A percentile compares a stretch with the other conserved stretches of the same genome.
phyloP scores from a whole-genome alignment of 2,113 vertebrate genomes.

The Phrynosoma platyrhinos region DNA sequence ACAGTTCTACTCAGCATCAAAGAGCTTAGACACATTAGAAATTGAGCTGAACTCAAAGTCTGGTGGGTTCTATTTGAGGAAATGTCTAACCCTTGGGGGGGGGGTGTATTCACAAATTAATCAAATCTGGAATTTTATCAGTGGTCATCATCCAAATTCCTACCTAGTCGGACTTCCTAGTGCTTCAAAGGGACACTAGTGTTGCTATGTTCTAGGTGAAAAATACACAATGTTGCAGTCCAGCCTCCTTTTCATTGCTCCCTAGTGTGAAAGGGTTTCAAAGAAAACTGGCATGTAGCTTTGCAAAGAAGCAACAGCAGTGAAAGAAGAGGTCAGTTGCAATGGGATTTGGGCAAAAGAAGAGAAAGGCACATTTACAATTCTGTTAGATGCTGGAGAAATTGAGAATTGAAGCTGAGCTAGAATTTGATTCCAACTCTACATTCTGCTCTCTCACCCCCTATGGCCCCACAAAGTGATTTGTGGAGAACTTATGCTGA shows the following conservation, averaged over 20 bases:
- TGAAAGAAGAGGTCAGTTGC: constrained; percentile 14
- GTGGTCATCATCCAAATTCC: background rate
- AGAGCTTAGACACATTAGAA: background rate
- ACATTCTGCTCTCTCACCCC: background rate
- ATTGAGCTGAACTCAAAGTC: rapidly evolving
- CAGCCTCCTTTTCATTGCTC: rapidly evolving
- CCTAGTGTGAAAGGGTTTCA: background rate
- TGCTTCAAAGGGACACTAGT: background rate
- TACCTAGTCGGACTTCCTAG: background rate
- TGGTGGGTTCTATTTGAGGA: rapidly evolving
- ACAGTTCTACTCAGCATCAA: background rate
- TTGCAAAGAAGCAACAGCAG: background rate
- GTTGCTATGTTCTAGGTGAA: background rate
- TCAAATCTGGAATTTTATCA: background rate
- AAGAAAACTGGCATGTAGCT: background rate
- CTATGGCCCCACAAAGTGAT: background rate
- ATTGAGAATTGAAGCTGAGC: constrained; percentile 10
- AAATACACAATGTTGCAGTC: rapidly evolving
- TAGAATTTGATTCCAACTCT: background rate
- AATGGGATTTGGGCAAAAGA: background rate
- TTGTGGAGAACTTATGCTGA: background rate
- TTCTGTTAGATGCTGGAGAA: constrained; percentile 38
- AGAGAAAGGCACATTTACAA: constrained; percentile 20
- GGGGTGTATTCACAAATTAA: background rate
- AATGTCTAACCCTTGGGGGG: rapidly evolving